A percentile compares a stretch with the other conserved stretches of the same genome.
phyloP scores from a whole-genome alignment of 2,888 invertebrate genomes.

The Oeneis ivallda region DNA sequence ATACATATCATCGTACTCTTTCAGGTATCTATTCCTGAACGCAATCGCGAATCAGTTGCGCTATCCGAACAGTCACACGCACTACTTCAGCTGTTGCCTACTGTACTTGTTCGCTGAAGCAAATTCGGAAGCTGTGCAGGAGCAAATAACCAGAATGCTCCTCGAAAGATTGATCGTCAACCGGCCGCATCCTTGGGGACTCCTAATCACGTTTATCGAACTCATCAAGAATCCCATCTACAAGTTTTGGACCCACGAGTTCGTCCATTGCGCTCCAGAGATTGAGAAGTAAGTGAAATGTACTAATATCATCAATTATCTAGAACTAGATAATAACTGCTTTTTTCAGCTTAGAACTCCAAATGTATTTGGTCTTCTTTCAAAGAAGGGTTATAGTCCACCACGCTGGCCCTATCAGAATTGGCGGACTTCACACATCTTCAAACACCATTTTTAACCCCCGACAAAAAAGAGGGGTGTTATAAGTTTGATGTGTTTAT shows the following conservation, averaged over 20 bases:
- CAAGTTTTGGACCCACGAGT: conserved; percentile 99
- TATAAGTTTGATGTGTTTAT: too few species aligned
- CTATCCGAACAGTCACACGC: conserved; percentile 99
- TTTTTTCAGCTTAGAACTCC: too few species aligned
- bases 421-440: too few species aligned
- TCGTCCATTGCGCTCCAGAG: conserved; percentile 99
- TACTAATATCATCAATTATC: too few species aligned
- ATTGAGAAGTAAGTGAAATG: conserved; percentile 94
- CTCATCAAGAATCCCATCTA: conserved; percentile 99
- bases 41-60: conserved; percentile 99
- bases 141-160: conserved; percentile 97
- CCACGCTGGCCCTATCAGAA: too few species aligned
- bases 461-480: too few species aligned
- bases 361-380: too few species aligned
- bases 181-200: conserved; percentile 99
- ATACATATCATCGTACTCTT: conserved; percentile 37
- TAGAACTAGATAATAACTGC: too few species aligned
- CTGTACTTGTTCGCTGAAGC: conserved; percentile 98
- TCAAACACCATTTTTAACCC: too few species aligned
- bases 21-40: conserved; percentile 96
- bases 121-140: conserved; percentile 98
- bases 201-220: conserved; percentile 99
- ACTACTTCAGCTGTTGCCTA: conserved; percentile 99
- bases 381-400: too few species aligned
- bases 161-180: conserved; percentile 98